A percentile compares a stretch with the other conserved stretches of the same genome.
Evolutionary conservation across 1,140 invertebrate species (phyloP).

Genomic region (Penaeus japonicus): DNA sequence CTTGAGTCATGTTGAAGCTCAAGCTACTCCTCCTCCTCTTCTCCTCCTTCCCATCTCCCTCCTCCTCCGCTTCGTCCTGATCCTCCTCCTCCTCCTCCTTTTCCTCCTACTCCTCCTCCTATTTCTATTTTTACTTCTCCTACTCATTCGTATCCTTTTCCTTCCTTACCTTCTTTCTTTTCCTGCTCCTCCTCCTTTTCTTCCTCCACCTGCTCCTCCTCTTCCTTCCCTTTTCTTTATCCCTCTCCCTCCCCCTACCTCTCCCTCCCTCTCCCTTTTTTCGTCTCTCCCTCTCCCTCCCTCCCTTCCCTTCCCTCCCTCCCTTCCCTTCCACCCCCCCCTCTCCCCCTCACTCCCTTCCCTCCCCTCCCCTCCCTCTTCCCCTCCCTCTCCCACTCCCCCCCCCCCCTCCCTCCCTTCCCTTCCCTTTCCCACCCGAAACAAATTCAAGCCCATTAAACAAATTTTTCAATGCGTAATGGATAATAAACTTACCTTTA

Average conservation of each 20-base stretch:
- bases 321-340: background rate
- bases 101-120: background rate
- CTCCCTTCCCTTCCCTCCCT: background rate
- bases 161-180: background rate
- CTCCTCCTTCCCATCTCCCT: background rate
- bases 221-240: background rate
- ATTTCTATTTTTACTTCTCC: no score
- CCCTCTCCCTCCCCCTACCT: background rate
- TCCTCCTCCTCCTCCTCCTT: background rate
- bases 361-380: background rate
- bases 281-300: background rate
- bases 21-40: background rate
- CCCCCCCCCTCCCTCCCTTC: background rate
- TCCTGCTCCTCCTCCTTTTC: background rate
- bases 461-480: constrained; percentile 39
- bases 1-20: no score
- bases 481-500: constrained; percentile 48
- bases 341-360: background rate
- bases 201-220: background rate
- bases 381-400: background rate
- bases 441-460: constrained; percentile 37
- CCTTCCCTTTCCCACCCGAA: background rate
- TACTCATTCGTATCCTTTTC: background rate
- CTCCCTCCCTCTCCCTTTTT: background rate
- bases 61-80: background rate